Evolutionary conservation across 2,888 invertebrate genomes (phyloP).

Genomic region (Folsomia candida): DNA sequence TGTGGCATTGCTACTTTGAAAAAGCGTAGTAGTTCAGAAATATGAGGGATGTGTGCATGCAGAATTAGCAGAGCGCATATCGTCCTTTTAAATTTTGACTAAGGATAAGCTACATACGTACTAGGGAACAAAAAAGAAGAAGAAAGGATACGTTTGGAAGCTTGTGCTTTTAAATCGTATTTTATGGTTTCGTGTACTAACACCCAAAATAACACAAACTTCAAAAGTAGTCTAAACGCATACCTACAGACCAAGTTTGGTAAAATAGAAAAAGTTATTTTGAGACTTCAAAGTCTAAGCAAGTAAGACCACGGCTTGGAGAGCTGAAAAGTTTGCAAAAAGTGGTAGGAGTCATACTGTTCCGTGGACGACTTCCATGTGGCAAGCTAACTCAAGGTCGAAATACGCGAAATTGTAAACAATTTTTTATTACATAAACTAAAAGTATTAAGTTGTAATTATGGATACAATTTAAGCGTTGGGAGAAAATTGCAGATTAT

Average conservation of each 20-base stretch:
- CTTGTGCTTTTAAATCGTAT: neutral
- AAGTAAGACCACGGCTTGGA: neutral
- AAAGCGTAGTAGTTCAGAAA: too few species aligned
- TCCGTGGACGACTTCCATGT: neutral
- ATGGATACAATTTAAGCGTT: too few species aligned
- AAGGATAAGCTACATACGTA: too few species aligned
- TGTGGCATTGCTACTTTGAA: too few species aligned
- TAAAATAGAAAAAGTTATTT: conserved; percentile 1
- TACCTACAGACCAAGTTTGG: neutral
- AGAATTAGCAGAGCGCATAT: too few species aligned
- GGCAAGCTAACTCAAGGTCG: neutral
- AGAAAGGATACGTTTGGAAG: neutral
- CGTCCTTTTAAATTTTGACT: too few species aligned
- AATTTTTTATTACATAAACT: too few species aligned
- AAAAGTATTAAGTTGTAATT: too few species aligned
- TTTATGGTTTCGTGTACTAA: neutral
- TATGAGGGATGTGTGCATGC: too few species aligned
- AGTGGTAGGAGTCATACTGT: neutral
- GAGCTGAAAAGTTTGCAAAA: neutral
- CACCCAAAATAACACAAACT: neutral
- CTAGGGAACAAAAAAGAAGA: too few species aligned
- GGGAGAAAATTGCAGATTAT: too few species aligned
- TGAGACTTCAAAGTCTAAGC: neutral
- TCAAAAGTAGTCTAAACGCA: neutral
- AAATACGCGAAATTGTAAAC: too few species aligned